Percentiles rank a stretch among this genome's conserved stretches.
Conservation (phyloP, 1,140 invertebrate species). For the Rhysida immarginata region DNA sequence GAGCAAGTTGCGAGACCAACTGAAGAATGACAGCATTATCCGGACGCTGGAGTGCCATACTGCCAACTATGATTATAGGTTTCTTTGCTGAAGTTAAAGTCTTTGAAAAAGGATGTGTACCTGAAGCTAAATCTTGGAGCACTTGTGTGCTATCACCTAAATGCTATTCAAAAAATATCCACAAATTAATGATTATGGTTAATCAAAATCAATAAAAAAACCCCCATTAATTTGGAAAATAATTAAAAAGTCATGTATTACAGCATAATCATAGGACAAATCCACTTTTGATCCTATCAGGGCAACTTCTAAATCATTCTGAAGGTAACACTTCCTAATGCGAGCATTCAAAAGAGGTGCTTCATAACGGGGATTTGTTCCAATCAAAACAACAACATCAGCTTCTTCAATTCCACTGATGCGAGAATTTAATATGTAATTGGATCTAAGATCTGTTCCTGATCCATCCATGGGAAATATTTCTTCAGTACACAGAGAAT, state of each 20-base stretch:
- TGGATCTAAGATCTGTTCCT: constrained; percentile 76
- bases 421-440: constrained; percentile 77
- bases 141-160: constrained; percentile 59
- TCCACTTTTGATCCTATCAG: constrained; percentile 82
- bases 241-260: constrained; percentile 25
- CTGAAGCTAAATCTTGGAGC: constrained; percentile 54
- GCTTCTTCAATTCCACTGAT: constrained; percentile 83
- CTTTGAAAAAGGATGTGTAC: constrained; percentile 57
- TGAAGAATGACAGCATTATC: constrained; percentile 65
- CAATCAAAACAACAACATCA: constrained; percentile 82
- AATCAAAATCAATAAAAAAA: no score
- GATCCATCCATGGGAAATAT: constrained; percentile 66
- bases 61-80: constrained; percentile 83
- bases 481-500: constrained; percentile 77
- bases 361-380: constrained; percentile 94
- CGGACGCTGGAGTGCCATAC: constrained; percentile 55
- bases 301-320: constrained; percentile 60
- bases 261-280: constrained; percentile 82
- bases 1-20: constrained; percentile 49
- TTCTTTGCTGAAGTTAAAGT: constrained; percentile 62
- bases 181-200: no score
- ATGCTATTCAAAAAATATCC: constrained; percentile 40
- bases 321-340: constrained; percentile 79
- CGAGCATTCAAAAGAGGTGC: constrained; percentile 93
- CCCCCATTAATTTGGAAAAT: no score